phyloP scores from a whole-genome alignment of 2,113 vertebrate species.

The Spilogale gracilis region DNA sequence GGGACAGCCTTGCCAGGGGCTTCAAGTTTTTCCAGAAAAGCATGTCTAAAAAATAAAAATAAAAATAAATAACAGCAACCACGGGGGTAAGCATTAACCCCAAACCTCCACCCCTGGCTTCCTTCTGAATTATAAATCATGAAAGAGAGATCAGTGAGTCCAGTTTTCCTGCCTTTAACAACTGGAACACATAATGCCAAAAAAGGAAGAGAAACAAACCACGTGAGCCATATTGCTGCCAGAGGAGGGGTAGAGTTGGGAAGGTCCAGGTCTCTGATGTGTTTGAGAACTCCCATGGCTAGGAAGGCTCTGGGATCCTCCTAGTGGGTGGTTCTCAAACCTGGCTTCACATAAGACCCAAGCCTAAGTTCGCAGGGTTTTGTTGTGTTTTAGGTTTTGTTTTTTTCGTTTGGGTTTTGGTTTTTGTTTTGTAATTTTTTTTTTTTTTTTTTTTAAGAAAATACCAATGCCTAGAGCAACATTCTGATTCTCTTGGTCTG shows the following conservation, averaged over 20 bases:
- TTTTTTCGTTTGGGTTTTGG: not conserved
- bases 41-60: not conserved
- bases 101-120: constrained; percentile 82
- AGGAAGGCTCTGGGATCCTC: not conserved
- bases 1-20: not conserved
- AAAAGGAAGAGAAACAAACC: constrained; percentile 86
- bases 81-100: not conserved
- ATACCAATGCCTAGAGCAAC: not conserved
- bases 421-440: not conserved
- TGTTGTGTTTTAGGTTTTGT: not conserved
- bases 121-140: constrained; percentile 88
- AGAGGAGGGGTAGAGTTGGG: constrained; percentile 65
- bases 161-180: constrained; percentile 84
- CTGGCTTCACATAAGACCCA: not conserved
- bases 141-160: constrained; percentile 83
- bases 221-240: constrained; percentile 82
- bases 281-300: constrained; percentile 43
- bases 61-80: not conserved
- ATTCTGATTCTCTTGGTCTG: not conserved
- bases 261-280: constrained; percentile 52
- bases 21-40: constrained; percentile 1
- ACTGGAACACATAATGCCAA: constrained; percentile 81
- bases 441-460: not conserved
- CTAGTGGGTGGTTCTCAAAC: not conserved
- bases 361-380: not conserved